Evolutionary conservation across 1,140 invertebrate species (phyloP), one percentile per base, ranked within the genome.

Genomic region (Thaumatotibia leucotreta): DNA sequence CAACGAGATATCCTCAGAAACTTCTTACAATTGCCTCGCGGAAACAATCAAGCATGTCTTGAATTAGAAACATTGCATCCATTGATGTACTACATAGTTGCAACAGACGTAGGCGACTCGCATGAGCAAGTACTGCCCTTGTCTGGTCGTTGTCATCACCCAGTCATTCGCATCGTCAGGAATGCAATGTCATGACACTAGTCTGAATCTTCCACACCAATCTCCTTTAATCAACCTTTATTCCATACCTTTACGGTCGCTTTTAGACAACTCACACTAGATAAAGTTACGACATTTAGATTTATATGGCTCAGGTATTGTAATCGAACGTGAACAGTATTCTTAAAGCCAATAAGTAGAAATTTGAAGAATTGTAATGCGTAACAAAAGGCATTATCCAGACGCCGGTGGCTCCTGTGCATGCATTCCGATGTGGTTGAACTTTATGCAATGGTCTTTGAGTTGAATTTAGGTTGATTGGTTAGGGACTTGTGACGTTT

Each of bases 161-260:
- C 74, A 87, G 87, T 88, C 84, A 85, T 88, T 89, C 83, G 85
- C 87, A 86, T 77, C 77, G 79, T 70, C 75, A 77, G 83, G 83
- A 83, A 88, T 90, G 86, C 85, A 88, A 88, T 88, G 84, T 87
- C 86, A 80, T 82, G 83, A 83, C 84, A 84, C 82, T 63, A 63
- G 66, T 67, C 62, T 77, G 73, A 80, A 73, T 80, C 75, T 77
- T 76, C 65, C 63, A 73, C 22, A 24, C 54, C 58, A 31, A 17
- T 10, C 10, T 14, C 1, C 62, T 4, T 73, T 63, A 76, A 49
- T 64, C 29, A 24, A 71, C 70, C 65, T 64, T 69, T 77, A 65
- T 0, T 0, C 0, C 0, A 11, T 1, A 24, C 0, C 10, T 39
- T 64, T 45, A 73, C 52, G 68, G 61, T 58, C 27, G 4, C 69